These are phyloP conservation scores for Microcaecilia unicolor DNA, from an alignment of 2,797 vertebrate species.

Conservation along the genomic window DNA sequence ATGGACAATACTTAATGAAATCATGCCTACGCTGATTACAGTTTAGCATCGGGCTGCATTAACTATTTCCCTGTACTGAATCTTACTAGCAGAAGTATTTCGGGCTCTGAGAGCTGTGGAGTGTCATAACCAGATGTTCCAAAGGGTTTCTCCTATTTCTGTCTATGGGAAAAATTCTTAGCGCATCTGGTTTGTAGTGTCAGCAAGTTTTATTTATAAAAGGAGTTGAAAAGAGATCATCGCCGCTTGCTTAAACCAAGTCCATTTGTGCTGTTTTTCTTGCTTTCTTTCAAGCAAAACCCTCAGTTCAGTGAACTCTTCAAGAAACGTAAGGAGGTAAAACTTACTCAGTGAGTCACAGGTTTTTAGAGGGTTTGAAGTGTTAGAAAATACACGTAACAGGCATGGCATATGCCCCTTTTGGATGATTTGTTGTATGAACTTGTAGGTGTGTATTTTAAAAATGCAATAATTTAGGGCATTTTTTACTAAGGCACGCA, in stretches of 20 bases:
- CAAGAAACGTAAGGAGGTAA: constrained; percentile 3
- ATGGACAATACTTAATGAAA: constrained; percentile 42
- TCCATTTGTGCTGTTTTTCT: neutral
- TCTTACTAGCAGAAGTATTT: neutral
- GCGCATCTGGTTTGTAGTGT: neutral
- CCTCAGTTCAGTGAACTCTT: constrained; percentile 4
- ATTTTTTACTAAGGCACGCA: too few species aligned
- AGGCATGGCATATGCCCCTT: too few species aligned
- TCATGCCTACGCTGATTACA: constrained; percentile 26
- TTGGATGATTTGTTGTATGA: too few species aligned
- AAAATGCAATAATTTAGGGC: too few species aligned
- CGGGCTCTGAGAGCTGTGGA: constrained; percentile 19
- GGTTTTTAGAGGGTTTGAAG: too few species aligned
- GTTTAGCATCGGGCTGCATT: constrained; percentile 5
- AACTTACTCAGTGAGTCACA: constrained; percentile 15
- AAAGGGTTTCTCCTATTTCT: neutral
- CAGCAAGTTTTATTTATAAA: too few species aligned
- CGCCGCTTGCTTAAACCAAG: constrained; percentile 20
- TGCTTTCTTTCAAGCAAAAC: constrained; percentile 1
- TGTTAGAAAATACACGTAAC: too few species aligned
- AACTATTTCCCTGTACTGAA: constrained; percentile 10
- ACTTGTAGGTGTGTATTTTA: too few species aligned
- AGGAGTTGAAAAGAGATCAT: constrained; percentile 5
- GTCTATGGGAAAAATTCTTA: neutral
- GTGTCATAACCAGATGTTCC: constrained; percentile 4